Evolutionary conservation across 2,113 vertebrate genomes (phyloP).

Genomic region (Hystrix brachyura): DNA sequence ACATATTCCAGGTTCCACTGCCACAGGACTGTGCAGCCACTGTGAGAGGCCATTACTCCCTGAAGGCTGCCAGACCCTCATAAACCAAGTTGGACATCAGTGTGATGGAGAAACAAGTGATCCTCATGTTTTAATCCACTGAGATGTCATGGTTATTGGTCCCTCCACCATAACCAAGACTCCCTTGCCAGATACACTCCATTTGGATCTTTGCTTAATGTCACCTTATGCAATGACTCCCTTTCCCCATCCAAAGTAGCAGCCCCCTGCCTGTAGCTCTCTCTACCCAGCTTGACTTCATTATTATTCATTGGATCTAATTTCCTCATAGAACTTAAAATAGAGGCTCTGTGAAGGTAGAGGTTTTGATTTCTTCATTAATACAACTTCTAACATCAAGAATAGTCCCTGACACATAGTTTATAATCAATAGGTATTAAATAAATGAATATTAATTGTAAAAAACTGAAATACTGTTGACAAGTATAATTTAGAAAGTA

Average conservation of each 20-base stretch:
- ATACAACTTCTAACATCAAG: not conserved
- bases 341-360: not conserved
- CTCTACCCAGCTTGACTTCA: not conserved
- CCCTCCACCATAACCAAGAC: not conserved
- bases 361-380: not conserved
- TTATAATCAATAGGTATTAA: not conserved
- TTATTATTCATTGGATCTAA: not conserved
- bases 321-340: constrained; percentile 38
- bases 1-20: not conserved
- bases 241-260: not conserved
- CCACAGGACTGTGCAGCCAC: not conserved
- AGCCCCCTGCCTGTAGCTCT: not conserved
- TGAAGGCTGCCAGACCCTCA: not conserved
- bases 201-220: not conserved
- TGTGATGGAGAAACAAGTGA: not conserved
- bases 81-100: rapidly evolving
- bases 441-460: not conserved
- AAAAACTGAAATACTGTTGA: constrained; percentile 1
- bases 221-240: not conserved
- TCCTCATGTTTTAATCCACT: not conserved
- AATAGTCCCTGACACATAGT: not conserved
- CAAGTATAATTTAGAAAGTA: constrained; percentile 34
- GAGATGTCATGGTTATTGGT: not conserved
- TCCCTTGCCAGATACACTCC: not conserved
- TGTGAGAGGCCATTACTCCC: no score